phyloP scores from a whole-genome alignment of 2,888 invertebrate genomes.

The Zhuqinia jingwanae region DNA sequence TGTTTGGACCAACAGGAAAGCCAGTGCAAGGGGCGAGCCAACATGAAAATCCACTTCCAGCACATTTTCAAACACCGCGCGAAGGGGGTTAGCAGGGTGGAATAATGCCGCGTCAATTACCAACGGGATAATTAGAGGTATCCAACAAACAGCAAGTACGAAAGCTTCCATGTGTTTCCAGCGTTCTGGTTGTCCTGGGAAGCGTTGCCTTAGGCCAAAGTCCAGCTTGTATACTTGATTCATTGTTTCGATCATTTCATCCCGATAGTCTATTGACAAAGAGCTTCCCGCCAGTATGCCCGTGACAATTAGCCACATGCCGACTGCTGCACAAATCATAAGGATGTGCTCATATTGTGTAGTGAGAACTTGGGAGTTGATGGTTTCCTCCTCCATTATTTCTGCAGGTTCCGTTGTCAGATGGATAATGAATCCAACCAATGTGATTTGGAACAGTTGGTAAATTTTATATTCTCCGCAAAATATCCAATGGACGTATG shows the following conservation, averaged over 20 bases:
- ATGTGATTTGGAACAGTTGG: not conserved
- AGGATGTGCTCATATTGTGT: not conserved
- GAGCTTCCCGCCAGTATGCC: not conserved
- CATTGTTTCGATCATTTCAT: not conserved
- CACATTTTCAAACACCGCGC: not conserved
- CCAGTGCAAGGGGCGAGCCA: too few species aligned
- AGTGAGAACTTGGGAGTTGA: not conserved
- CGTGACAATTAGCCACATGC: not conserved
- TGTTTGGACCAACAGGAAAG: not conserved
- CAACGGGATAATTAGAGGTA: not conserved
- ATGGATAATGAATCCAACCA: not conserved
- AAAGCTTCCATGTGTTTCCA: not conserved
- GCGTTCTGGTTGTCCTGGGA: not conserved
- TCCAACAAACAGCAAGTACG: not conserved
- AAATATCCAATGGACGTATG: not conserved
- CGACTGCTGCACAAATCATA: not conserved
- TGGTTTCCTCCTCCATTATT: not conserved
- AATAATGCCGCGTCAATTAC: not conserved
- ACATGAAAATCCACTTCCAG: not conserved
- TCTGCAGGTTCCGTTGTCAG: too few species aligned
- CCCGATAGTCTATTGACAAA: not conserved
- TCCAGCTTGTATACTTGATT: slow-evolving; percentile 7
- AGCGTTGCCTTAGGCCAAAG: not conserved
- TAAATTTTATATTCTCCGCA: not conserved
- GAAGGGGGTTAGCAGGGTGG: not conserved